A percentile compares a stretch with the other conserved stretches of the same genome.
phyloP scores from a whole-genome alignment of 1,140 invertebrate species.

The Halyomorpha halys region DNA sequence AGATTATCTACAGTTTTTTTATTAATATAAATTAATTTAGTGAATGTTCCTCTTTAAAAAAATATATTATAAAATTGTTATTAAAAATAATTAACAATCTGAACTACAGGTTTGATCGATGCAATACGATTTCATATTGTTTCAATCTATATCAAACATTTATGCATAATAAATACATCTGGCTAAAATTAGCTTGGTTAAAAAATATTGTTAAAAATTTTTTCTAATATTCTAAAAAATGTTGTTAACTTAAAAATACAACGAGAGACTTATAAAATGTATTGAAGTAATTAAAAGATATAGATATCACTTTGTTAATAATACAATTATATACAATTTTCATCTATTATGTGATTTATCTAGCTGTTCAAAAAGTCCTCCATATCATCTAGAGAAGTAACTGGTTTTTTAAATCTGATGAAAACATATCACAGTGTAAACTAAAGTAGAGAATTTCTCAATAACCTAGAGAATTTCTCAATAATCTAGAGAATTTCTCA shows the following conservation, averaged over 20 bases:
- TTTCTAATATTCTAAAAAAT: conserved; percentile 7
- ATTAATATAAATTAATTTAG: not conserved
- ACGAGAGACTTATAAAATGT: conserved; percentile 12
- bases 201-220: not conserved
- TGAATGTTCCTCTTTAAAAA: not conserved
- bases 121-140: not conserved
- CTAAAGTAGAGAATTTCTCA: too few relatives aligned
- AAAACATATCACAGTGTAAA: too few relatives aligned
- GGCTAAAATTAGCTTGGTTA: conserved; percentile 2
- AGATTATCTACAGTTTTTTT: not conserved
- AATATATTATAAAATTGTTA: too few relatives aligned
- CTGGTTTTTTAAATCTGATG: too few relatives aligned
- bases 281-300: conserved; percentile 1
- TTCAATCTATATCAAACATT: conserved; percentile 5
- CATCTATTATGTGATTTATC: not conserved
- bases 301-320: conserved; percentile 11
- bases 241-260: conserved; percentile 3
- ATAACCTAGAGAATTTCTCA: too few relatives aligned
- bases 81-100: conserved; percentile 1
- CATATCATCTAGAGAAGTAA: too few relatives aligned
- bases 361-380: not conserved
- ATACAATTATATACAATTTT: conserved; percentile 8
- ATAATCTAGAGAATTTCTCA: too few relatives aligned
- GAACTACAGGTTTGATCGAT: not conserved
- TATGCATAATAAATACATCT: not conserved